These are phyloP conservation scores for Corvus moneduloides DNA, from an alignment of 2,113 vertebrate genomes.

Conservation along the genomic window DNA sequence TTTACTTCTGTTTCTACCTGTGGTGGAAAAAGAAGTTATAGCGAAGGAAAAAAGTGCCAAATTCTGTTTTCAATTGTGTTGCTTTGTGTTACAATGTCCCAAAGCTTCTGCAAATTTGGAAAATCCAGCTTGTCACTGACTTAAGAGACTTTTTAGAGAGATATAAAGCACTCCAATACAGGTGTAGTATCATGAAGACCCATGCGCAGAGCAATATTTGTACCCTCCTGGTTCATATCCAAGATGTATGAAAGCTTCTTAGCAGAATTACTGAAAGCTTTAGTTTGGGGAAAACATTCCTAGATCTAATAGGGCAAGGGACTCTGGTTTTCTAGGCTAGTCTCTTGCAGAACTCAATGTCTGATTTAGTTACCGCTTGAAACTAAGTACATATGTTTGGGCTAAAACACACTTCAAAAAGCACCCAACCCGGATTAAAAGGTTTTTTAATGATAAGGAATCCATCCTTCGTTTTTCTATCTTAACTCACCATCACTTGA, in stretches of 20 bases:
- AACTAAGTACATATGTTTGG: background rate
- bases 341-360: background rate
- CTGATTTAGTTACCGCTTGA: background rate
- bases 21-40: background rate
- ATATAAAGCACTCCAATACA: background rate
- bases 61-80: background rate
- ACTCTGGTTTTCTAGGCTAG: background rate
- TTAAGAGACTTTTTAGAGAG: background rate
- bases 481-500: background rate
- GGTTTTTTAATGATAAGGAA: background rate
- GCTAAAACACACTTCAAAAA: background rate
- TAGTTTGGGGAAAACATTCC: background rate
- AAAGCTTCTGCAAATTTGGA: background rate
- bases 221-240: background rate
- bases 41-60: background rate
- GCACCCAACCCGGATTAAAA: background rate
- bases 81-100: background rate
- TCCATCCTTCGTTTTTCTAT: background rate
- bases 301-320: background rate
- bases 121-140: background rate
- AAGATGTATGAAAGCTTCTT: background rate
- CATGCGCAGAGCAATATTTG: background rate
- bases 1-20: background rate
- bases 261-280: background rate
- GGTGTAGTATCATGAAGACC: background rate